Base-by-base conservation (phyloP, 35 echinoderm and acorn worm species). In the Eucidaris tribuloides region DNA sequence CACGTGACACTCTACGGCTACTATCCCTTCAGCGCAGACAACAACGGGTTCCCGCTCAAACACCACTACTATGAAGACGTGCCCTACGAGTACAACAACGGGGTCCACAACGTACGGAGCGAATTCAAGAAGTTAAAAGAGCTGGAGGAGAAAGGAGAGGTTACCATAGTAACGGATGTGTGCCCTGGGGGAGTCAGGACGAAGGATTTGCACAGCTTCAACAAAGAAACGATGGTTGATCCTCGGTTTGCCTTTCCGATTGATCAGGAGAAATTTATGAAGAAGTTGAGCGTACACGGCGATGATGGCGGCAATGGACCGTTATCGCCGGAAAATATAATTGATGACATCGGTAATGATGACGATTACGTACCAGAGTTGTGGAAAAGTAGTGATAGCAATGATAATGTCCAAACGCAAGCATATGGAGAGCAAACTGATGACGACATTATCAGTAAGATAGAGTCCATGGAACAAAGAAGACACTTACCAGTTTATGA, bases 61-160 rank as follows among this genome's bases (percentile, higher is more conserved):
- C 88, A 90, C 28, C 88, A 90, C 36, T 90, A 90, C 68, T 90
- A 90, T 34, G 88, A 83, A 64, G 79, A 90, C 24, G 55, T 77
- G 5, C 42, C 42, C 3, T 83, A 84, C 41, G 70, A 90, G 6
- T 90, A 90, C 71, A 57, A 25, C 19, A 84, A 84, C 64, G 46
- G 38, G 25, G 68, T 90, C n/a, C 88, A 90, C 28, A 60, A 74
- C 30, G 59, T 83, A 17, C 11, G 46, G 7, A 48, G 70, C 22
- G 88, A 90, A 30, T 90, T 90, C 62, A 70, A 45, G 4, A 84
- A 84, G 45, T 34, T 68, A 15, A 41, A 66, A 35, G 82, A 84
- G 27, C 56, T 68, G 15, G 82, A 70, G 41, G 34, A 39, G 63
- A 65, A 84, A 44, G 82, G 62, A 2, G 28, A 65, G 59, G 30